Percentiles rank a stretch among this genome's conserved stretches.
Conservation (phyloP, 2,888 invertebrate genomes). For the Drosophila ezoana region DNA sequence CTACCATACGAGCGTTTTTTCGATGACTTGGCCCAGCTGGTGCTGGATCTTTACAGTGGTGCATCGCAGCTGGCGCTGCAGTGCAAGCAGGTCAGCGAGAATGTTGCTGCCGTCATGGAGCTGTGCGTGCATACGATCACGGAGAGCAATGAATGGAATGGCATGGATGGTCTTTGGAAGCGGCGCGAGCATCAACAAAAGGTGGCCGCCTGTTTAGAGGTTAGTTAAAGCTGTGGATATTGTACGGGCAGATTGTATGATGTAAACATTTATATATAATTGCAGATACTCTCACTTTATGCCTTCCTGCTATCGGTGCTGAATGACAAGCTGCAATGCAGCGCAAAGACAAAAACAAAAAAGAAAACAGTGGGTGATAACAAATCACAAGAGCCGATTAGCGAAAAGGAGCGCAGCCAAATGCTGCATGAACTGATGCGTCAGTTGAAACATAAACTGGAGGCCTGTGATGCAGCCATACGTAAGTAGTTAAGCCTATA, state of each 20-base stretch:
- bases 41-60: conserved; percentile 83
- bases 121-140: conserved; percentile 82
- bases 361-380: conserved; percentile 64
- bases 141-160: conserved; percentile 83
- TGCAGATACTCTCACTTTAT: conserved; percentile 83
- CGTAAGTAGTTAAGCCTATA: conserved; percentile 68
- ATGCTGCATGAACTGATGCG: conserved; percentile 83
- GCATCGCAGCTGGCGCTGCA: conserved; percentile 72
- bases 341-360: conserved; percentile 76
- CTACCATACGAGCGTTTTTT: conserved; percentile 84
- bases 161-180: conserved; percentile 85
- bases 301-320: conserved; percentile 83
- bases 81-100: conserved; percentile 79
- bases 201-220: conserved; percentile 88
- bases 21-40: conserved; percentile 81
- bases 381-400: conserved; percentile 66
- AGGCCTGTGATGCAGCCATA: conserved; percentile 82
- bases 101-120: conserved; percentile 76
- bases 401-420: conserved; percentile 83
- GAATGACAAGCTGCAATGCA: conserved; percentile 82
- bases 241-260: background rate
- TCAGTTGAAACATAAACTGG: conserved; percentile 82
- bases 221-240: conserved; percentile 71
- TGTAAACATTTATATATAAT: conserved; percentile 8
- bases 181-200: conserved; percentile 86